phyloP scores from a whole-genome alignment of 2,113 vertebrate genomes.

The Mesembrinibis cayennensis region DNA sequence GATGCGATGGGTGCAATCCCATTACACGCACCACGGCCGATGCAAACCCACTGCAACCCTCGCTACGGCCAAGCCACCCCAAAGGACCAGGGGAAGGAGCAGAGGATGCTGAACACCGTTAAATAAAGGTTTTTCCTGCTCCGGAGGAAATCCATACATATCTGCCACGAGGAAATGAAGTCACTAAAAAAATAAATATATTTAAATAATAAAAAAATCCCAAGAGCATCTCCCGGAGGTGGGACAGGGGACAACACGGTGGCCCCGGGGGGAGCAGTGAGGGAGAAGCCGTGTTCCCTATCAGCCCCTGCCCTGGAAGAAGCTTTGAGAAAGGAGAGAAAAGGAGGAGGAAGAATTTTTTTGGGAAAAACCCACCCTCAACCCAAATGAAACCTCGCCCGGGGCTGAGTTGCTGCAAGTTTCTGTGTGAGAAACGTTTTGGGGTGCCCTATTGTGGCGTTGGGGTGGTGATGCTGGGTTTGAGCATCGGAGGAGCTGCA shows the following conservation, averaged over 20 bases:
- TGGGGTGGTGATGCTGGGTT: not conserved
- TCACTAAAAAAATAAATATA: not conserved
- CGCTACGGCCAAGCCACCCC: too few species aligned
- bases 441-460: accelerated
- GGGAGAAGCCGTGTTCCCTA: not conserved
- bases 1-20: too few species aligned
- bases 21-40: not conserved
- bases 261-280: too few species aligned
- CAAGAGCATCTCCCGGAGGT: not conserved
- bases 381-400: not conserved
- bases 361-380: accelerated
- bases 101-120: not conserved
- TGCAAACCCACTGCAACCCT: too few species aligned
- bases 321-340: not conserved
- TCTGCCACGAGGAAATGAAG: not conserved
- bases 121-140: not conserved
- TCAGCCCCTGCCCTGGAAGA: not conserved
- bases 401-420: not conserved
- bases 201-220: not conserved
- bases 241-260: not conserved
- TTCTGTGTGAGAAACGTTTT: not conserved
- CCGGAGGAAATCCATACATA: not conserved
- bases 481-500: not conserved
- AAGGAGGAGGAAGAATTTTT: not conserved
- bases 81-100: not conserved